Evolutionary conservation across 2,888 invertebrate genomes (phyloP).

Genomic region (Scaptomyza polygonia): DNA sequence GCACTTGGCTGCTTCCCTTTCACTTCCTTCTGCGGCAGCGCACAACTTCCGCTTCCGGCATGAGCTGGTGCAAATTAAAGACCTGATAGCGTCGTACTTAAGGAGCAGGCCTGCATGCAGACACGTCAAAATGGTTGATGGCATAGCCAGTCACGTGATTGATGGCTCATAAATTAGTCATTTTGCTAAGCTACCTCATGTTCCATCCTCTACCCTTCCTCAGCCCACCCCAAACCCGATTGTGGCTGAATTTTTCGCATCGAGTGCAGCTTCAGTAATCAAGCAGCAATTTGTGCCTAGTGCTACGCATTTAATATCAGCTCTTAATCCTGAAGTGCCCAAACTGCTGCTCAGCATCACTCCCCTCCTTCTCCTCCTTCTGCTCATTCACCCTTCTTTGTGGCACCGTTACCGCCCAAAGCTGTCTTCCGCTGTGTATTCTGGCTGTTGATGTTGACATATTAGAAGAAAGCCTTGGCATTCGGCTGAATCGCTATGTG

Average conservation of each 20-base stretch:
- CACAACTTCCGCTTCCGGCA: constrained; percentile 75
- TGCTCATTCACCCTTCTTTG: neutral
- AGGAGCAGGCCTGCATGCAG: too few relatives aligned
- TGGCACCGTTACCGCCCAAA: constrained; percentile 29
- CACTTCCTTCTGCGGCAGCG: constrained; percentile 26
- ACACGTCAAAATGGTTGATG: constrained; percentile 54
- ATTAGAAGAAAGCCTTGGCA: constrained; percentile 43
- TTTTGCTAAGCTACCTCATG: constrained; percentile 55
- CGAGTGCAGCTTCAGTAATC: constrained; percentile 64
- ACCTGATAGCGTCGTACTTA: constrained; percentile 48
- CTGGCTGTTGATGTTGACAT: constrained; percentile 69
- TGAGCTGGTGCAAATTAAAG: constrained; percentile 68
- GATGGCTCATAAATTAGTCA: constrained; percentile 82
- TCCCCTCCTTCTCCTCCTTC: constrained; percentile 17
- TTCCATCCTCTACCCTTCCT: neutral
- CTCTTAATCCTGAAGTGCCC: constrained; percentile 11
- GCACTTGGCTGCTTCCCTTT: constrained; percentile 53
- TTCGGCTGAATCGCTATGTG: neutral
- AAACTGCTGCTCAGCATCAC: constrained; percentile 7
- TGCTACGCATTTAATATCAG: constrained; percentile 43
- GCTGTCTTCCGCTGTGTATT: constrained; percentile 34
- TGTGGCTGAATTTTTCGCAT: constrained; percentile 37
- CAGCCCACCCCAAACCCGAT: constrained; percentile 17
- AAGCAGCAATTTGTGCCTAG: constrained; percentile 68
- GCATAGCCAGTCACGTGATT: constrained; percentile 73